A percentile compares a stretch with the other conserved stretches of the same genome.
Evolutionary conservation across 2,797 vertebrate species (phyloP).

Genomic region (Huso huso): DNA sequence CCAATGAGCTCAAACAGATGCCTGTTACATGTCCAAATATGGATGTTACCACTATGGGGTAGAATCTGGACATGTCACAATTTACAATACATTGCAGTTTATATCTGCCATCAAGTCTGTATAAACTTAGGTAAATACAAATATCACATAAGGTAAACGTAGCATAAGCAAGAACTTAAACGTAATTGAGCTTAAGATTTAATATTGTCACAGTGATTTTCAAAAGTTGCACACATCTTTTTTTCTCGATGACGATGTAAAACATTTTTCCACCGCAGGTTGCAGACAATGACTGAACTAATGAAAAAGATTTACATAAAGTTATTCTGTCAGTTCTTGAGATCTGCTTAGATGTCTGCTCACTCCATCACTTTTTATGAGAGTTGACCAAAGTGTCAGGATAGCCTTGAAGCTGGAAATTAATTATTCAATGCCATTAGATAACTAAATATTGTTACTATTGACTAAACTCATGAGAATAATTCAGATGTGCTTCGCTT

Average conservation of each 20-base stretch:
- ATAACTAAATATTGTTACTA: slow-evolving; percentile 67
- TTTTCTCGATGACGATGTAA: background rate
- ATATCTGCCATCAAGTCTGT: no score
- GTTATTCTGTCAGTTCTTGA: slow-evolving; percentile 1
- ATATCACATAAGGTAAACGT: no score
- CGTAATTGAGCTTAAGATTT: no score
- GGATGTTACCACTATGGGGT: no score
- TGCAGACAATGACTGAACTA: background rate
- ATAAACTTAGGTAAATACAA: no score
- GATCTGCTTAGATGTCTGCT: slow-evolving; percentile 1
- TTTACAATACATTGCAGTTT: no score
- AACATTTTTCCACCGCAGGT: background rate
- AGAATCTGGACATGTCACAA: no score
- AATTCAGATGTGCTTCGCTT: background rate
- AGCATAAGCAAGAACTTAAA: no score
- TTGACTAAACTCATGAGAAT: slow-evolving; percentile 39
- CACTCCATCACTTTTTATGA: slow-evolving; percentile 1
- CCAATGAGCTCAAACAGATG: no score
- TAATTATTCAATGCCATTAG: slow-evolving; percentile 59
- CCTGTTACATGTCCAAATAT: no score
- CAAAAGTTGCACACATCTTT: background rate
- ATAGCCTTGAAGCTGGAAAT: slow-evolving; percentile 53
- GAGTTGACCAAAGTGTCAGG: slow-evolving; percentile 19
- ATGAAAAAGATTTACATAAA: slow-evolving; percentile 3
- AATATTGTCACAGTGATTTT: background rate